Evolutionary conservation across 2,113 vertebrate genomes (phyloP).

Genomic region (Sphyrna mokarran): DNA sequence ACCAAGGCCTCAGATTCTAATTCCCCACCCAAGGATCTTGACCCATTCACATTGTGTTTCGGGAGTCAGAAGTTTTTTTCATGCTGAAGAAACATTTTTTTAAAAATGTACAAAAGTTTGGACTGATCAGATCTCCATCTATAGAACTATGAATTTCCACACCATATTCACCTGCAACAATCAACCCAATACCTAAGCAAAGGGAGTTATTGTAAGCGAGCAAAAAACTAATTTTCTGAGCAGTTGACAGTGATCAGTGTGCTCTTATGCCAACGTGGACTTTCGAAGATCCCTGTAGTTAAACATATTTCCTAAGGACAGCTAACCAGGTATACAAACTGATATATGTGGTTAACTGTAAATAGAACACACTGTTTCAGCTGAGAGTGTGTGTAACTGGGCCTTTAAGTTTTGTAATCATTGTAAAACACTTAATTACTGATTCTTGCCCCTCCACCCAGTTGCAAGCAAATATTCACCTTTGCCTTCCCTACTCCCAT

Average conservation of each 20-base stretch:
- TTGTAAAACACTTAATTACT: neutral
- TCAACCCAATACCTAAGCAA: neutral
- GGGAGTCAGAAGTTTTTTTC: neutral
- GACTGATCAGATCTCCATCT: neutral
- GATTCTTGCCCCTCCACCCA: neutral
- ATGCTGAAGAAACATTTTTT: neutral
- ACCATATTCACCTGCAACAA: neutral
- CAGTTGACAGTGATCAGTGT: neutral
- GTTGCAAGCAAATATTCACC: neutral
- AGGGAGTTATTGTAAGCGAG: neutral
- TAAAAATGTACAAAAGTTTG: neutral
- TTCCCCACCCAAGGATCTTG: neutral
- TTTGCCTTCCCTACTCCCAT: no score
- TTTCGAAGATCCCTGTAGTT: neutral
- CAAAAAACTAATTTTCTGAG: neutral
- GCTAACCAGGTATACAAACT: neutral
- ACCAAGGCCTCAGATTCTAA: no score
- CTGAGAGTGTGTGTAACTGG: neutral
- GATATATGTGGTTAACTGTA: neutral
- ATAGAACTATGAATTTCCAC: neutral
- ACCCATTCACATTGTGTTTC: neutral
- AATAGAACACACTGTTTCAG: neutral
- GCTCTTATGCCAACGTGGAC: neutral
- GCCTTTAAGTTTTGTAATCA: neutral
- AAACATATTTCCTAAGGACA: neutral